Evolutionary conservation across 2,888 invertebrate genomes (phyloP), one percentile per base, ranked within the genome.

Genomic region (Lasius platythorax): DNA sequence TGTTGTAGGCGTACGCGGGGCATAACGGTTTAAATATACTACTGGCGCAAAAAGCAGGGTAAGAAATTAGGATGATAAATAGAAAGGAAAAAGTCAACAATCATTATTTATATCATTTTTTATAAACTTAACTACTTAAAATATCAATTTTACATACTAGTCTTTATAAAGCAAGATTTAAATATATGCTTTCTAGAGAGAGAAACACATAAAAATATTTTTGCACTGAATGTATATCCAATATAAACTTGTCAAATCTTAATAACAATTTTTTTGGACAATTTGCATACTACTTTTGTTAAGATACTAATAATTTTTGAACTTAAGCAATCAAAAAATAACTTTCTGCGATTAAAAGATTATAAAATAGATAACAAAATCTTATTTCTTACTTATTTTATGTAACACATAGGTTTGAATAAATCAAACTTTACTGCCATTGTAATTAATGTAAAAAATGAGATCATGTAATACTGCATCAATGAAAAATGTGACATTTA

Each of bases 1-100:
- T 63, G 92, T 92, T 56, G 91, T 91, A 64, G 93, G 93, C 40
- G 92, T 91, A 58, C 85, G 92, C 58, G 93, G 92, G 56, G 92
- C 87, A 86, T 93, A 94, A 83, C 91, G 91, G 84, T 88, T 92
- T 76, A 90, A 87, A 85, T 66, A 86, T 86, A 87, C 84, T 91
- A 40, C 15, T 81, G 82, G 50, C 53, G 70, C 61, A 74, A 46
- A 11, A 81, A 46, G 72, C 72, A 50, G 23, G 43, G 56, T 83
- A 83, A 70, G 30, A 9, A 46, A 72, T 64, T 67, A 53, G 66
- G 37, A 61, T 33, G 15, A 82, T n/a, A 64, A 70, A 53, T 56
- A 84, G 28, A 28, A 78, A 79, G 28, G 56, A 40, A 70, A 75
- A 50, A 70, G 28, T 66, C 75, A 82, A 63, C 61, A 33, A 78